Evolutionary conservation across 2,113 vertebrate species (phyloP).

Genomic region (Lathamus discolor): DNA sequence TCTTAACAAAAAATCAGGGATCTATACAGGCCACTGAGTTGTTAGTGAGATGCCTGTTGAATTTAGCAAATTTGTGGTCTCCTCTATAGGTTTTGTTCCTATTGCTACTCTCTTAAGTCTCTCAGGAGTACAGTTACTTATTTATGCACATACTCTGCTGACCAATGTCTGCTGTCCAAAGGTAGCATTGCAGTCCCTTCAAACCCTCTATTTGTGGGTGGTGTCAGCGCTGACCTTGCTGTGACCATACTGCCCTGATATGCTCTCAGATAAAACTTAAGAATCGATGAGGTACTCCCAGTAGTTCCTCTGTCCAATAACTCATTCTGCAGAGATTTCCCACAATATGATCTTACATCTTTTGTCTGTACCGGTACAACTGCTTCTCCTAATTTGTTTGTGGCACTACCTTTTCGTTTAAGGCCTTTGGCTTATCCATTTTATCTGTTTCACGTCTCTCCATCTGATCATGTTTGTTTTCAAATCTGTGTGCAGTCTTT

Average conservation of each 20-base stretch:
- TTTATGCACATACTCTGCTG: not conserved
- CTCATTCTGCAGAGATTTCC: conserved; percentile 20
- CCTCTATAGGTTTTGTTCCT: not conserved
- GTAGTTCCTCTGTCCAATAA: not conserved
- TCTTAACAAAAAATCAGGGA: not conserved
- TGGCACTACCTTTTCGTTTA: not conserved
- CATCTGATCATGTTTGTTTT: not conserved
- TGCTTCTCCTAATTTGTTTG: not conserved
- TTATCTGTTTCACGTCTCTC: not conserved
- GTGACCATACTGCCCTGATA: not conserved
- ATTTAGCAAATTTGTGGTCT: not conserved
- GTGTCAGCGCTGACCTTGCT: not conserved
- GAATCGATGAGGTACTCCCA: not conserved
- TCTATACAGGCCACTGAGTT: not conserved
- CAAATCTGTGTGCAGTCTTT: not conserved
- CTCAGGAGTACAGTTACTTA: not conserved
- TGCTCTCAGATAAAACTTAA: not conserved
- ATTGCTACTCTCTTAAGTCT: not conserved
- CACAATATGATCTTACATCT: not conserved
- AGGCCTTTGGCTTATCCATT: not conserved
- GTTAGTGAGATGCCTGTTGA: not conserved
- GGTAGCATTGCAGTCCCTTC: not conserved
- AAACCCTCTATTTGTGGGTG: not conserved
- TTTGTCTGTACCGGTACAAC: not conserved
- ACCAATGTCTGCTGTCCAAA: not conserved